Base-by-base conservation (phyloP, 1,140 invertebrate genomes). In the Prorops nasuta region DNA sequence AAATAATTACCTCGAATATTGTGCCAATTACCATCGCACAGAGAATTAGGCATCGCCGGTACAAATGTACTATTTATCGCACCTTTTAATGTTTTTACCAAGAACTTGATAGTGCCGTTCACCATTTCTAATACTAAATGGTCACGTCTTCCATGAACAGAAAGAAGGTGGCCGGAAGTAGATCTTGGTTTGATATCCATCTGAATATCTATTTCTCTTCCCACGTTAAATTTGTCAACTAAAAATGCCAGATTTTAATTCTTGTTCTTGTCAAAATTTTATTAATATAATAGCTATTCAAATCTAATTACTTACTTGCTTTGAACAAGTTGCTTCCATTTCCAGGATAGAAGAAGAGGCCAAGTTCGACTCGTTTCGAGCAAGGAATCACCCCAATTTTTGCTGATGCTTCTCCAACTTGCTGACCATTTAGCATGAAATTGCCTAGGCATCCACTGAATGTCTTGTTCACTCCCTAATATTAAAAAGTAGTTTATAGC, bases 11-110 rank as follows among this genome's bases (percentile, higher is more conserved):
- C 89, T 80, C 86, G 79, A 60, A 97, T 89, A 12, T 79, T 87
- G 67, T 98, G 95, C 94, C 95, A 98, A 20, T 92, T 80, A 22
- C 96, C 95, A 79, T 98, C 93, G 70, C 96, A 98, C 19, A 94
- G 81, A 20, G 84, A 82, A 67, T 87, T 84, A 21, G 85, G 81
- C n/a, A 82, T 78, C 15, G 81, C 78, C 3, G 91, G 84, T 16
- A 80, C 83, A 67, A 87, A 94, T 1, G 79, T 83, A 1, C 92
- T 84, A 2, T 84, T 82, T 52, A 94, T 88, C 0, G 85, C 82
- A 4, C 91, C 92, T 44, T 82, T 84, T 14, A 91, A 90, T 67
- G 94, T 94, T 49, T 95, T 91, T 0, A 96, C 88, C 2, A 84
- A 85, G 34, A 96, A 88, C 44, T 85, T 83, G 0, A 96, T 78